Evolutionary conservation across 2,888 invertebrate species (phyloP).

Genomic region (Cenopis cana): DNA sequence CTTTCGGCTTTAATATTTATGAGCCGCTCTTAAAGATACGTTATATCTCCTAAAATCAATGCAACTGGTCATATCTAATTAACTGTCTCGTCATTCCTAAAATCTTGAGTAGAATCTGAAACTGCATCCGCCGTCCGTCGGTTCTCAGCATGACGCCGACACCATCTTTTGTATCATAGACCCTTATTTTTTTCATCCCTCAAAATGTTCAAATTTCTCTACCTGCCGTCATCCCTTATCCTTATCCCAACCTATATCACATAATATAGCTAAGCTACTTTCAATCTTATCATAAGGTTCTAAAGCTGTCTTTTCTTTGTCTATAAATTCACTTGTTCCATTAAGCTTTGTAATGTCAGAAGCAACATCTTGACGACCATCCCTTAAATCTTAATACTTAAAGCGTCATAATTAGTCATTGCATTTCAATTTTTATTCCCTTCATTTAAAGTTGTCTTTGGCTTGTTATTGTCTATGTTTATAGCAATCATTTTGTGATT

Average conservation of each 20-base stretch:
- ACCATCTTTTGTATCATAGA: slow-evolving; percentile 79
- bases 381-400: slow-evolving; percentile 77
- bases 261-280: not conserved
- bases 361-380: slow-evolving; percentile 82
- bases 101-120: slow-evolving; percentile 78
- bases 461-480: slow-evolving; percentile 49
- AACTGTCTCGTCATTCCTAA: slow-evolving; percentile 71
- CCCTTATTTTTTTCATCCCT: slow-evolving; percentile 83
- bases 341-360: slow-evolving; percentile 52
- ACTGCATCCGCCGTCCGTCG: slow-evolving; percentile 81
- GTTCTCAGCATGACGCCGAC: slow-evolving; percentile 82
- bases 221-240: slow-evolving; percentile 70
- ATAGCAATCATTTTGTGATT: slow-evolving; percentile 58
- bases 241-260: slow-evolving; percentile 48
- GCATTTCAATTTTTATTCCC: slow-evolving; percentile 57
- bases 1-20: not conserved
- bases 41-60: slow-evolving; percentile 59
- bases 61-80: slow-evolving; percentile 78
- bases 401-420: slow-evolving; percentile 59
- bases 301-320: slow-evolving; percentile 51
- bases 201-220: slow-evolving; percentile 82
- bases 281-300: slow-evolving; percentile 49
- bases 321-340: slow-evolving; percentile 51
- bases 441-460: slow-evolving; percentile 56
- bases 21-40: slow-evolving; percentile 3